These are phyloP conservation scores for Loris lydekkerianus DNA, from an alignment of 2,797 vertebrate genomes.

Conservation along the genomic window DNA sequence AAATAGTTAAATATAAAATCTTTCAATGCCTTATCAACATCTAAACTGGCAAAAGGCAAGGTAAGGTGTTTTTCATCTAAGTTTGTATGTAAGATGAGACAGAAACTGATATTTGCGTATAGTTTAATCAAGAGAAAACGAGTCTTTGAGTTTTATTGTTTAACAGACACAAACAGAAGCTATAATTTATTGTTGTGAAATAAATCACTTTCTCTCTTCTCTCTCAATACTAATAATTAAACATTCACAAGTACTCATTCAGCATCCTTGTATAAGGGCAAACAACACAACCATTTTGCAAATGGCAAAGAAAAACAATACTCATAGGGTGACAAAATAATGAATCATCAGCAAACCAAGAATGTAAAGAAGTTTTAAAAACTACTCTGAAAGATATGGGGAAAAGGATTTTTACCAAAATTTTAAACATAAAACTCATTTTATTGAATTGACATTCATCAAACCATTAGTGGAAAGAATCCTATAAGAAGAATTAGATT, in stretches of 20 bases:
- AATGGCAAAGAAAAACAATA: constrained; percentile 49
- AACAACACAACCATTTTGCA: constrained; percentile 19
- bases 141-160: constrained; percentile 62
- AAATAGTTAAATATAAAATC: background rate
- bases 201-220: constrained; percentile 60
- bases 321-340: constrained; percentile 15
- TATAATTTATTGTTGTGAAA: constrained; percentile 49
- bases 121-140: constrained; percentile 50
- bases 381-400: background rate
- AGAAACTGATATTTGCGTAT: constrained; percentile 40
- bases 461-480: constrained; percentile 1
- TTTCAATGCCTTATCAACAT: background rate
- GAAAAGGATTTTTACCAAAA: background rate
- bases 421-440: constrained; percentile 63
- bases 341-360: background rate
- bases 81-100: background rate
- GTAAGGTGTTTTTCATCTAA: background rate
- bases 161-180: constrained; percentile 57
- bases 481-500: background rate
- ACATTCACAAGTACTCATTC: constrained; percentile 18
- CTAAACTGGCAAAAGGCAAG: constrained; percentile 27
- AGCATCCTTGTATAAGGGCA: constrained; percentile 36
- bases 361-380: constrained; percentile 2
- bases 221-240: constrained; percentile 41
- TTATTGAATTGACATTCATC: constrained; percentile 40